A percentile compares a stretch with the other conserved stretches of the same genome.
Conservation (phyloP, 2,888 invertebrate genomes). For the Drosophila nr. perissopoda region DNA sequence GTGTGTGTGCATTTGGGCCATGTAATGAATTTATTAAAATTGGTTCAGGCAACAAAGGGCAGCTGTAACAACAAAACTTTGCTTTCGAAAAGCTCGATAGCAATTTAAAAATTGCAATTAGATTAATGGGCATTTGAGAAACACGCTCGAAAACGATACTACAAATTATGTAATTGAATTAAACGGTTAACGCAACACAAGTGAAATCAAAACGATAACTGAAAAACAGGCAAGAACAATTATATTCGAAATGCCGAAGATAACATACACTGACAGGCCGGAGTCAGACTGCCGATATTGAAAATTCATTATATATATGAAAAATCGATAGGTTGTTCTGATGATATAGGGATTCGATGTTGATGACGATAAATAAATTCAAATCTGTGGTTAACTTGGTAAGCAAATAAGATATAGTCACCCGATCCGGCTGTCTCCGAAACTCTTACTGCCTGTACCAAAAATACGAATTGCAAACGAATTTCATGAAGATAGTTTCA, state of each 20-base stretch:
- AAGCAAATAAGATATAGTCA: not conserved
- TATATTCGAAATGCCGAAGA: not conserved
- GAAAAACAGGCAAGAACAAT: not conserved
- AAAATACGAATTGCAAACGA: not conserved
- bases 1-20: slow-evolving; percentile 11
- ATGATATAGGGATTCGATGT: not conserved
- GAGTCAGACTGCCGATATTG: not conserved
- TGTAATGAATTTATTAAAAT: slow-evolving; percentile 62
- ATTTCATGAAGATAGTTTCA: not conserved
- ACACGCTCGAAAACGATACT: slow-evolving; percentile 16
- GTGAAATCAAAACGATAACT: slow-evolving; percentile 20
- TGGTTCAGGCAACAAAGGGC: slow-evolving; percentile 37
- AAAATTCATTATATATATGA: not conserved
- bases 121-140: slow-evolving; percentile 61
- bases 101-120: slow-evolving; percentile 61
- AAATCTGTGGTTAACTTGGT: not conserved
- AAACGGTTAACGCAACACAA: slow-evolving; percentile 35
- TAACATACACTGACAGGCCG: not conserved
- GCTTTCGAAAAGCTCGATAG: slow-evolving; percentile 20
- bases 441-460: not conserved
- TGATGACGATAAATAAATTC: no score
- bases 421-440: rapidly evolving
- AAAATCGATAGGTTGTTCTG: not conserved
- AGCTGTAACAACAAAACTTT: slow-evolving; percentile 17
- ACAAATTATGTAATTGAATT: slow-evolving; percentile 59